A percentile compares a stretch with the other conserved stretches of the same genome.
Evolutionary conservation across 2,797 vertebrate genomes (phyloP).

Genomic region (Thunnus albacares): DNA sequence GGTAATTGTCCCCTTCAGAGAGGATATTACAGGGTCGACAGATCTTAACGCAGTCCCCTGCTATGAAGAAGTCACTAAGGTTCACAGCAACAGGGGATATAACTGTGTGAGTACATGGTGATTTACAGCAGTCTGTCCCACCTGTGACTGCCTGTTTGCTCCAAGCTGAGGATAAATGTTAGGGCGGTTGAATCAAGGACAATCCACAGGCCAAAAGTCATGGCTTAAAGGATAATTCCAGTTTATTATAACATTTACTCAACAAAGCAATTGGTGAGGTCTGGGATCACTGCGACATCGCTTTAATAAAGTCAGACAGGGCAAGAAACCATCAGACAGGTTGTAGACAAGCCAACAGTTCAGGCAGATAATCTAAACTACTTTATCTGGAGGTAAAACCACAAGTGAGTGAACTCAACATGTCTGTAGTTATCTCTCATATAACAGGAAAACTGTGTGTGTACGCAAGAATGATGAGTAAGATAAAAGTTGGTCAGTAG

Average conservation of each 20-base stretch:
- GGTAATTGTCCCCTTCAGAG: constrained; percentile 34
- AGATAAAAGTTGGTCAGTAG: background rate
- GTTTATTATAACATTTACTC: background rate
- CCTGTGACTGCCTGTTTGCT: constrained; percentile 68
- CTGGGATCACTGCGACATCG: background rate
- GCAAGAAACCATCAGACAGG: background rate
- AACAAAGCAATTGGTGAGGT: background rate
- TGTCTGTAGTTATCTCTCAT: background rate
- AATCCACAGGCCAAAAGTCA: constrained; percentile 7
- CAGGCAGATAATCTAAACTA: background rate
- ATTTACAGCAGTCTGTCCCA: constrained; percentile 66
- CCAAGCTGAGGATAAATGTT: constrained; percentile 39
- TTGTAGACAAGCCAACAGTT: background rate
- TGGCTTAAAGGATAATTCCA: constrained; percentile 6
- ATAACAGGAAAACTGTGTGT: too few species aligned
- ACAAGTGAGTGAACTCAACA: background rate
- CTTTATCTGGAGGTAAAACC: too few species aligned
- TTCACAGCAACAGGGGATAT: constrained; percentile 53
- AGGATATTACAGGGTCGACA: constrained; percentile 47
- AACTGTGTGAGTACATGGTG: constrained; percentile 50
- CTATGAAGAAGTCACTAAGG: constrained; percentile 48
- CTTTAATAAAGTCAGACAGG: background rate
- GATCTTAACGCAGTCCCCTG: constrained; percentile 54
- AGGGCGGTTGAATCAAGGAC: constrained; percentile 21
- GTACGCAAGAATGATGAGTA: too few species aligned